phyloP scores from a whole-genome alignment of 2,888 invertebrate species.

The Heliconius ethilla region DNA sequence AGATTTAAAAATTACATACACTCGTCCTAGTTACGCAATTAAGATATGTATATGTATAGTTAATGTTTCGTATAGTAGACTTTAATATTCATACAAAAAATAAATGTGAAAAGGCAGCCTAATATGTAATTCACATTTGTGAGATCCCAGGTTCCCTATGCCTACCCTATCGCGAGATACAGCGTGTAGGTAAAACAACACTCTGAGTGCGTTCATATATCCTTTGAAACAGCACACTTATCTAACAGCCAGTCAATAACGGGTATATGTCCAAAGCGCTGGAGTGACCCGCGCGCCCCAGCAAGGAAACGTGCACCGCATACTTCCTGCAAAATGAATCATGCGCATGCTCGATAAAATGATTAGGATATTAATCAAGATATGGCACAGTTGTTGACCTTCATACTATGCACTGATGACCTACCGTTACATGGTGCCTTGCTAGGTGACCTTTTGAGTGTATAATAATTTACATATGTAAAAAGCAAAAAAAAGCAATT shows the following conservation, averaged over 20 bases:
- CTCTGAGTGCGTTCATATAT: neutral
- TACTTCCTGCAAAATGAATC: constrained; percentile 47
- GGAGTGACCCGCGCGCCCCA: constrained; percentile 50
- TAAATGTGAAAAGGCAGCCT: too few species aligned
- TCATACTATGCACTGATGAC: neutral
- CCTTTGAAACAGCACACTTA: neutral
- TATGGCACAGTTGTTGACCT: constrained; percentile 12
- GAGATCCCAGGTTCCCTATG: too few species aligned
- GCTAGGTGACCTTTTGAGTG: constrained; percentile 9
- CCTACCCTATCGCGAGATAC: too few species aligned
- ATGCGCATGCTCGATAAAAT: constrained; percentile 16
- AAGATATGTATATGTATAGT: too few species aligned
- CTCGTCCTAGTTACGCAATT: too few species aligned
- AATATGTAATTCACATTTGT: too few species aligned
- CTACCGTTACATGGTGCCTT: neutral
- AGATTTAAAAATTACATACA: too few species aligned
- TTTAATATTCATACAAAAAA: too few species aligned
- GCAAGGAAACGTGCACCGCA: constrained; percentile 54
- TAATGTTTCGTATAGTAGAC: too few species aligned
- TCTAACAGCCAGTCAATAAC: constrained; percentile 15
- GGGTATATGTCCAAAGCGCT: constrained; percentile 35
- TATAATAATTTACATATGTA: neutral
- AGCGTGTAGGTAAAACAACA: neutral
- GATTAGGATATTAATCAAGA: constrained; percentile 28
- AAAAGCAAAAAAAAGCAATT: neutral